These are phyloP conservation scores for Acrocephalus scirpaceus DNA, from an alignment of 2,797 vertebrate genomes.

Conservation along the genomic window DNA sequence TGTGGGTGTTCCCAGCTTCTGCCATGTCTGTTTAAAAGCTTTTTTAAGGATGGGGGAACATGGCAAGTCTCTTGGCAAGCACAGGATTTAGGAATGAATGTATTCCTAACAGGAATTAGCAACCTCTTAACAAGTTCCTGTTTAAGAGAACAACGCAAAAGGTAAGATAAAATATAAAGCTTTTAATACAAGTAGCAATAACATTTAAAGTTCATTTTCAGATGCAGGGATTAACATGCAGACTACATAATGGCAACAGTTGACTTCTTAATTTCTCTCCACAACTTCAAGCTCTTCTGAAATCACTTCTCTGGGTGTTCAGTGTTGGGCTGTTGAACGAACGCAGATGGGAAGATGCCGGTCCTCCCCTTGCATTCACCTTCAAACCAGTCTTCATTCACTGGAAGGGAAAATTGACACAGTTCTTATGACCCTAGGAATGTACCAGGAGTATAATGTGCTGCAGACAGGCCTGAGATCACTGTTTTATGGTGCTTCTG, in stretches of 20 bases:
- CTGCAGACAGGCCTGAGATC: not conserved
- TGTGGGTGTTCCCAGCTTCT: not conserved
- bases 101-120: not conserved
- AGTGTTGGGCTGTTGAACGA: constrained; percentile 73
- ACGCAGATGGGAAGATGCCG: constrained; percentile 92
- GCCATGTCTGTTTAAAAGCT: not conserved
- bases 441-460: not conserved
- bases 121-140: not conserved
- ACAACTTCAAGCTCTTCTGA: not conserved
- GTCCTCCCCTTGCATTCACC: constrained; percentile 86
- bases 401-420: constrained; percentile 70
- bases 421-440: not conserved
- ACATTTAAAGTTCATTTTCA: not conserved
- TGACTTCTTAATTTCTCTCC: not conserved
- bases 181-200: not conserved
- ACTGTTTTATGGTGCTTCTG: not conserved
- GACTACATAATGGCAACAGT: not conserved
- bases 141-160: not conserved
- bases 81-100: not conserved
- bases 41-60: not conserved
- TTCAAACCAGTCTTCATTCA: constrained; percentile 94
- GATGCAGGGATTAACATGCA: not conserved
- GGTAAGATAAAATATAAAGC: not conserved
- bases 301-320: not conserved
- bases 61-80: not conserved